Base-by-base conservation (phyloP, 2,113 vertebrate genomes). In the Carassius gibelio region DNA sequence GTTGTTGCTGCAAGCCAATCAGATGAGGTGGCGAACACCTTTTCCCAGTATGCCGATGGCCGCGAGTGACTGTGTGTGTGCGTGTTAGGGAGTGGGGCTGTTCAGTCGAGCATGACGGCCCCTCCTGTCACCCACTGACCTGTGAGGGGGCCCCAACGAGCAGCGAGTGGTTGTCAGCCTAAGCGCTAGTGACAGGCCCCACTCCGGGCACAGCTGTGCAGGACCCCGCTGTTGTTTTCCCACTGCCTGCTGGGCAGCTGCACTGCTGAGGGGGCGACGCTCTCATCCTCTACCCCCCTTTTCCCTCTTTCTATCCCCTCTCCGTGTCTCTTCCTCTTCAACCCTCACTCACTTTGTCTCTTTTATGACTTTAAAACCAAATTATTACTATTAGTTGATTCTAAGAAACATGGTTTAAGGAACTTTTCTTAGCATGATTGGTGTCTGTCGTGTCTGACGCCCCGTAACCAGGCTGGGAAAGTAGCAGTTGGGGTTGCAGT, bases 121-220 rank as follows among this genome's bases (percentile, higher is more conserved):
- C 94, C 94, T 94, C 93, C 95, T 14, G 95, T 96, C 95, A 95
- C 94, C 95, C 95, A 95, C 94, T 97, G 96, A 96, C 96, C 96
- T 96, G 95, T 96, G 95, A 95, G 93, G 92, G 76, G 94, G 94
- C 95, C 95, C 95, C 95, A 96, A 96, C 95, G 95, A 96, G 95
- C 95, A 94, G 94, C 95, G 94, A 96, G 95, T 94, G 91, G 94
- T 94, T 94, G 94, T 97, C 95, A 96, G 91, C 93, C 88, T 97
- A 96, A 97, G 94, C 92, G 90, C 87, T 96, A 95, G 94, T 96
- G 96, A 97, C 96, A 97, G 95, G 92, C 94, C 94, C 72, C 94
- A 95, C 95, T 96, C 82, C 93, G 94, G 96, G 95, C 96, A 94
- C 96, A 96, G 96, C 96, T 97, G 96, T 94, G 95, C 91, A 93